A percentile compares a stretch with the other conserved stretches of the same genome.
These are phyloP conservation scores for Agrochola lota DNA, from an alignment of 2,888 invertebrate genomes.

Conservation along the genomic window DNA sequence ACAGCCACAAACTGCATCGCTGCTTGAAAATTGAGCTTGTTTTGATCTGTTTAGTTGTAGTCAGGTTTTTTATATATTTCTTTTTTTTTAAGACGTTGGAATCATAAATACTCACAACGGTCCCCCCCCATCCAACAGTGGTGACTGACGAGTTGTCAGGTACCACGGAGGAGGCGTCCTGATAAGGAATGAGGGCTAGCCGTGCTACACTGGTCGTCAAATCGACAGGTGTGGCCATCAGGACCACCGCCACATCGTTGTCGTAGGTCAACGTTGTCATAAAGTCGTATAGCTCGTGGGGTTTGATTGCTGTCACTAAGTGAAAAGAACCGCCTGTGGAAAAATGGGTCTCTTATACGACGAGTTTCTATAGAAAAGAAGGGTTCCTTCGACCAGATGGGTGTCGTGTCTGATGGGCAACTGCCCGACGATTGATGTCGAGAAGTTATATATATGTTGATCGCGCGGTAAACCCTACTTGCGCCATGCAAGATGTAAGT, in stretches of 20 bases:
- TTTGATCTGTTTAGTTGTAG: neutral
- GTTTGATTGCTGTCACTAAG: constrained; percentile 70
- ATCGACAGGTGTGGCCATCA: constrained; percentile 67
- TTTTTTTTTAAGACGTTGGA: neutral
- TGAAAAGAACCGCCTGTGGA: constrained; percentile 74
- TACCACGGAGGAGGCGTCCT: constrained; percentile 58
- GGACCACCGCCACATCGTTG: constrained; percentile 80
- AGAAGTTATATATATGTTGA: too few species aligned
- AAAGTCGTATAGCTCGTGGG: constrained; percentile 78
- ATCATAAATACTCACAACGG: constrained; percentile 70
- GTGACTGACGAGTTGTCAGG: constrained; percentile 72
- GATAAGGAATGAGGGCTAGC: constrained; percentile 69
- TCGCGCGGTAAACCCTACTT: too few species aligned
- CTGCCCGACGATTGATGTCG: too few species aligned
- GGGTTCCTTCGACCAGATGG: too few species aligned
- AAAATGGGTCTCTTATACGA: neutral
- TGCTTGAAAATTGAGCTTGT: neutral
- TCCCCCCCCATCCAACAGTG: constrained; percentile 82
- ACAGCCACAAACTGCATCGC: neutral
- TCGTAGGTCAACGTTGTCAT: constrained; percentile 57
- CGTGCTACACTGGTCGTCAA: constrained; percentile 58
- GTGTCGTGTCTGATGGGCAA: too few species aligned
- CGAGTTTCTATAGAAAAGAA: neutral
- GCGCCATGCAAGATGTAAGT: too few species aligned
- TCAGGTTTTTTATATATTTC: neutral